Base-by-base conservation (phyloP, 2,888 invertebrate species). In the Pomacea canaliculata region DNA sequence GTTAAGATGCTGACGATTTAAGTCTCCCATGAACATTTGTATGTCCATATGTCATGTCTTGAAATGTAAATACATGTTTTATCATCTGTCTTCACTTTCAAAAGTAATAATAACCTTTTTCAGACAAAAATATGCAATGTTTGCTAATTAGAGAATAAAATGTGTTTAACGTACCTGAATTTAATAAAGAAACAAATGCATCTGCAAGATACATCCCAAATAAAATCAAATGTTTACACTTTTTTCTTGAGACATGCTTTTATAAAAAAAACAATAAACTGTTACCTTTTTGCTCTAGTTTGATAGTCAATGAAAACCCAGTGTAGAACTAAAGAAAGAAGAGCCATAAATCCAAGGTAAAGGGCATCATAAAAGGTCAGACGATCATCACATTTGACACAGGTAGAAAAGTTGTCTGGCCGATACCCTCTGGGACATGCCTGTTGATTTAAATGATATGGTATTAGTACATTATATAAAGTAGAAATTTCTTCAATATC, bases 281-380 rank as follows among this genome's bases (percentile, higher is more conserved):
- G 60, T 67, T 71, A 80, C 80, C 70, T 94, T 88, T 95, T 93
- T 81, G 94, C 93, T 90, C 94, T 93, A 65, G 95, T 94, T 27
- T 95, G 90, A 83, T 89, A 85, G 77, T 98, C 97, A 75, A 98
- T 97, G 87, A 96, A 97, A 89, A 96, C 96, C 94, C 96, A 96
- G 91, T 98, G 97, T 76, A 98, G 92, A 69, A 97, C 94, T 66
- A 98, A 91, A 0, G 97, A 95, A 67, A 97, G 90, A 23, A 98
- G 91, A 0, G 95, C 96, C 96, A 98, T 97, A 88, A 98, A 99
- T 1, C 96, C 96, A 46, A 98, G 93, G 90, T 96, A 97, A 68
- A 98, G 93, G 95, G 97, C 97, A 86, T 98, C 98, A 88, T 98
- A 98, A 65, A 96, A 93, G 19, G 94, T 93, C 0, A 96, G 95